Base-by-base conservation (phyloP, 2,888 invertebrate genomes). In the Meteorus colon region DNA sequence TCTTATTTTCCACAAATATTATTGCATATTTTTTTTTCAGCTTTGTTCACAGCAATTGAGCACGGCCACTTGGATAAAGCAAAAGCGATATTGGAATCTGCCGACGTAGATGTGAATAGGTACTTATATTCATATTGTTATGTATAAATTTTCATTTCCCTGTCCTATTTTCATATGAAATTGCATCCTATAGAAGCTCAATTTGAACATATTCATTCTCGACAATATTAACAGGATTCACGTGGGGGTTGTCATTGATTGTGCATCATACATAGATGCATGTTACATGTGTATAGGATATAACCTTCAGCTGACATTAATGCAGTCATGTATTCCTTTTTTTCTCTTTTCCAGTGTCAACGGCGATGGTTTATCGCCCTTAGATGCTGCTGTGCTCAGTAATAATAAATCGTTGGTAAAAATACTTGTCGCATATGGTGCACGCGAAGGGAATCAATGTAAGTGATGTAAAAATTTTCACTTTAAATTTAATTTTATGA, bases 61-160 rank as follows among this genome's bases (percentile, higher is more conserved):
- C 96, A 98, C 90, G 97, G 97, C 72, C 97, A 98, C 89, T 90
- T 97, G 85, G 98, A 98, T 86, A 96, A 97, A 88, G 96, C 97
- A 10, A 93, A 95, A 84, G 95, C 96, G 73, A 97, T 98, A 86
- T 91, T 98, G 86, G 96, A 97, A 86, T 96, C 97, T 34, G 96
- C 96, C 1, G 96, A 96, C 87, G 95, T 98, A 73, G 96, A 98
- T 89, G 95, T 98, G 77, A 98, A 98, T 91, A 96, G 97, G 98
- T 97, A 91, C 70, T 31, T 48, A 62, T 34, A 45, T 73, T 10
- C n/a, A 65, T 55, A 45, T 62, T 41, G 14, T 69, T 59, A 34
- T 12, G 4, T 31, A 29, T 62, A 16, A 31, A 29, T 31, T 62
- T 62, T 55, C 8, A 37, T 48, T n/a, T 16, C n/a, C 45, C 29